Conservation (phyloP, 2,797 vertebrate species). For the Fringilla coelebs region DNA sequence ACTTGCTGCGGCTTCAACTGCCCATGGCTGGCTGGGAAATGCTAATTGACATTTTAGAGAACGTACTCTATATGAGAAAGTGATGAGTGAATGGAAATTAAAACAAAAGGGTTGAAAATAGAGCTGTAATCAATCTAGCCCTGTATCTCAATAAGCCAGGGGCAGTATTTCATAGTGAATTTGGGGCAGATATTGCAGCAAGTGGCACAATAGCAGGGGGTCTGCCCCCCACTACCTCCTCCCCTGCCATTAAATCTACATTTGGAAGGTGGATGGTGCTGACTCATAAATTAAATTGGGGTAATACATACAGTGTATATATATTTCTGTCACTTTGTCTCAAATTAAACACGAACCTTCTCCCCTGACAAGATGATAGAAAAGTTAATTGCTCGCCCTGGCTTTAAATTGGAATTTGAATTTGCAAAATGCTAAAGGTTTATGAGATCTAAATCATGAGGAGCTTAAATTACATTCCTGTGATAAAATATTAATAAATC, state of each 20-base stretch:
- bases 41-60: conserved; percentile 29
- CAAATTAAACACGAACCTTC: conserved; percentile 88
- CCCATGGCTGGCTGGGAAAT: neutral
- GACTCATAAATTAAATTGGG: conserved; percentile 84
- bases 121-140: conserved; percentile 58
- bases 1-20: neutral
- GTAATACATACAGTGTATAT: conserved; percentile 83
- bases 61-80: conserved; percentile 17
- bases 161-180: conserved; percentile 30
- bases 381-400: conserved; percentile 88
- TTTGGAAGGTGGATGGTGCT: conserved; percentile 81
- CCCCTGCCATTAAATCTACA: conserved; percentile 77
- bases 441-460: conserved; percentile 88
- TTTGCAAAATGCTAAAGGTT: conserved; percentile 89
- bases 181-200: conserved; percentile 62
- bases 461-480: conserved; percentile 89
- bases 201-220: conserved; percentile 52
- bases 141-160: conserved; percentile 61
- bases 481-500: conserved; percentile 90
- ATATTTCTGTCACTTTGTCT: conserved; percentile 88
- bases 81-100: conserved; percentile 59
- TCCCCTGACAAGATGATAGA: conserved; percentile 88
- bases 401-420: conserved; percentile 89
- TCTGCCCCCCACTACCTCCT: conserved; percentile 62
- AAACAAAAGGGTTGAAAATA: conserved; percentile 71